Conservation (phyloP, 2,888 invertebrate genomes). For the Synergus laeviventris region DNA sequence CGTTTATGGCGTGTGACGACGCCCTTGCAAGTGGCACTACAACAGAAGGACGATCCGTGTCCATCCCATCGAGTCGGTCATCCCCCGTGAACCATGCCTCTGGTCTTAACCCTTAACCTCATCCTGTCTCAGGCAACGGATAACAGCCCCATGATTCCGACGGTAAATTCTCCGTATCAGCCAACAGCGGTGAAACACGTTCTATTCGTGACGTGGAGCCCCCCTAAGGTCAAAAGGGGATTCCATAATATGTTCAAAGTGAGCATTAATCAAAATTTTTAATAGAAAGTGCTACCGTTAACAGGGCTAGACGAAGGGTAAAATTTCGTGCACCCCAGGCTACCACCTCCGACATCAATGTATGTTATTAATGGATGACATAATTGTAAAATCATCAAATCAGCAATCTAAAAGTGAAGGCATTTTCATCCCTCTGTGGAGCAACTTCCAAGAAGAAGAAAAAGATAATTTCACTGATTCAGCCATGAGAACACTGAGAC, state of each 20-base stretch:
- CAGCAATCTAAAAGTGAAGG: too few relatives aligned
- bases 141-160: slow-evolving; percentile 63
- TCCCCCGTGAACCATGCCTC: slow-evolving; percentile 51
- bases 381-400: too few relatives aligned
- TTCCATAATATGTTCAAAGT: slow-evolving; percentile 5
- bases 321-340: too few relatives aligned
- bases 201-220: slow-evolving; percentile 40
- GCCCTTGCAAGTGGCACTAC: slow-evolving; percentile 58
- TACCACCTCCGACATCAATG: too few relatives aligned
- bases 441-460: neutral
- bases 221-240: slow-evolving; percentile 15
- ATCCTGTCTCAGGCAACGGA: slow-evolving; percentile 54
- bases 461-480: neutral
- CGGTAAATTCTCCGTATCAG: slow-evolving; percentile 67
- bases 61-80: slow-evolving; percentile 50
- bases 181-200: slow-evolving; percentile 52
- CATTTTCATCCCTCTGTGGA: too few relatives aligned
- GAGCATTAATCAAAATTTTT: neutral
- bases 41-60: slow-evolving; percentile 43
- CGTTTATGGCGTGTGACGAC: slow-evolving; percentile 62
- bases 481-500: neutral
- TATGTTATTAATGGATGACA: too few relatives aligned
- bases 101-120: slow-evolving; percentile 49
- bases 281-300: neutral
- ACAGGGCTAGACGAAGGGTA: too few relatives aligned